Evolutionary conservation across 2,888 invertebrate genomes (phyloP).

Genomic region (Pardosa pseudoannulata): DNA sequence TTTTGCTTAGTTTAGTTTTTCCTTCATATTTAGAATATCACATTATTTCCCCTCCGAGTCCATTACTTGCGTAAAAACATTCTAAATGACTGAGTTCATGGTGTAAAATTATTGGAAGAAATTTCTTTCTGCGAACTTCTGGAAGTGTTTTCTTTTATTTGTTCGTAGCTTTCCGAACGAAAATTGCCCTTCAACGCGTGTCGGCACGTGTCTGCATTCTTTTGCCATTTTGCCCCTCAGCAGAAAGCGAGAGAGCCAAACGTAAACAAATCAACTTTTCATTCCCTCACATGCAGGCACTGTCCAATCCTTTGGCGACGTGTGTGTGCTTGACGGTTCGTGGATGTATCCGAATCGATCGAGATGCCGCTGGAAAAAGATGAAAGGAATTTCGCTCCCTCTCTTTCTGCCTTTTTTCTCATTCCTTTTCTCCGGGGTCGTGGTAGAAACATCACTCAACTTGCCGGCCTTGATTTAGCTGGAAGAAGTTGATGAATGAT

Average conservation of each 20-base stretch:
- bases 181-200: no score
- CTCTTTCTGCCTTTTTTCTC: no score
- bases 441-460: conserved; percentile 19
- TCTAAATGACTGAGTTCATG: no score
- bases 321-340: background rate
- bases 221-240: background rate
- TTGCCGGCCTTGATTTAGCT: conserved; percentile 10
- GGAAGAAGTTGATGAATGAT: background rate
- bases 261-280: conserved; percentile 1
- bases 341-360: conserved; percentile 4
- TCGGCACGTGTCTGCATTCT: no score
- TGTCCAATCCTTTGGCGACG: background rate
- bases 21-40: no score
- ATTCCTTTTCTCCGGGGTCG: background rate
- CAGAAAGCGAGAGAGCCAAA: background rate
- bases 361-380: background rate
- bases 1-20: no score
- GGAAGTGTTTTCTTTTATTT: no score
- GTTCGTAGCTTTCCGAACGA: no score
- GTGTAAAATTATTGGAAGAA: no score
- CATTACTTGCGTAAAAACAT: no score
- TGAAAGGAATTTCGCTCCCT: background rate
- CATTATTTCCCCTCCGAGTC: no score
- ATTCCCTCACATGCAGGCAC: background rate
- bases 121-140: no score